Conservation (phyloP, 1,140 invertebrate genomes). For the Drosophila pallidifrons region DNA sequence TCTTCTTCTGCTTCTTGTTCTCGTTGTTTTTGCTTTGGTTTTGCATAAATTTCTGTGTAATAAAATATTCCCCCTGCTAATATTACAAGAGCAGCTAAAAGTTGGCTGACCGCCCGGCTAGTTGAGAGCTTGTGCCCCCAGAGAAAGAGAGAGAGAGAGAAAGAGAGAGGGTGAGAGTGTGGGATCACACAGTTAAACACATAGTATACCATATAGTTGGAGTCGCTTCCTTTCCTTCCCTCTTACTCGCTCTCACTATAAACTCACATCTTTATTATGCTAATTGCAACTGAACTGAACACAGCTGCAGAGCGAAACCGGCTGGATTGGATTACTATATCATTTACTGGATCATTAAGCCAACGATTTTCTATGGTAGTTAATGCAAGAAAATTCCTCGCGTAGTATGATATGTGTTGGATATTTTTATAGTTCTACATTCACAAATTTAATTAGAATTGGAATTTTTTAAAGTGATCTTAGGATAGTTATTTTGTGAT, state of each 20-base stretch:
- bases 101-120: conserved; percentile 33
- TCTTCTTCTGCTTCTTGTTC: conserved; percentile 35
- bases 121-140: neutral
- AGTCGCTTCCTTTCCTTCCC: neutral
- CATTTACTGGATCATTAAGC: neutral
- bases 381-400: neutral
- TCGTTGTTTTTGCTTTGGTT: conserved; percentile 51
- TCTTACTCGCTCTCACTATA: neutral
- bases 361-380: neutral
- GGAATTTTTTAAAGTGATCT: too few relatives aligned
- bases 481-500: too few relatives aligned
- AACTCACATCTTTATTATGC: conserved; percentile 11
- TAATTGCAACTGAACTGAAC: conserved; percentile 14
- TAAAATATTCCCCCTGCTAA: conserved; percentile 75
- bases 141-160: too few relatives aligned
- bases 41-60: conserved; percentile 81
- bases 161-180: neutral
- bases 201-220: neutral
- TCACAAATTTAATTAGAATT: too few relatives aligned
- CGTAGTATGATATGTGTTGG: too few relatives aligned
- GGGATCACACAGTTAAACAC: conserved; percentile 7
- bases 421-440: too few relatives aligned
- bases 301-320: neutral
- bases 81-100: conserved; percentile 55
- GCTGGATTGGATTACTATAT: conserved; percentile 6